phyloP scores from a whole-genome alignment of 1,140 invertebrate genomes.

The Drosophila arizonae region DNA sequence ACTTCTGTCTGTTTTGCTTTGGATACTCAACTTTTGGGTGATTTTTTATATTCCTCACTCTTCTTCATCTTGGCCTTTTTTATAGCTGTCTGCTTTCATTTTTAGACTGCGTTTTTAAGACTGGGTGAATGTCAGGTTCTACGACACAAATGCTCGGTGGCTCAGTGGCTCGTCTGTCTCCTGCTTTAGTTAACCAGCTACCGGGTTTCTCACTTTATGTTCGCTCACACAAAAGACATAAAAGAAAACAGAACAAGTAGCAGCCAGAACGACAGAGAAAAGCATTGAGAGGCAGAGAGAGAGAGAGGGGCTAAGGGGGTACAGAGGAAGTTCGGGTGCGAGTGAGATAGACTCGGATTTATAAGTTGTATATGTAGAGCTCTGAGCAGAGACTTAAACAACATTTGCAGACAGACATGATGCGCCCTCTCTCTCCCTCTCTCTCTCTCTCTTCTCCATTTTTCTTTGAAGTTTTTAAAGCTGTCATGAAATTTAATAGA shows the following conservation, averaged over 20 bases:
- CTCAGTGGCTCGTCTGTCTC: too few relatives aligned
- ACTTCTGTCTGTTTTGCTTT: conserved; percentile 70
- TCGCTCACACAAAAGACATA: conserved; percentile 45
- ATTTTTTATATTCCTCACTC: too few relatives aligned
- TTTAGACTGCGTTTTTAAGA: conserved; percentile 71
- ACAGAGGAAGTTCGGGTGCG: background rate
- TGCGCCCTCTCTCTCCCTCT: background rate
- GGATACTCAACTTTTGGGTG: conserved; percentile 40
- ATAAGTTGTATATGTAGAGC: conserved; percentile 23
- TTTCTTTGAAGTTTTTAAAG: conserved; percentile 48
- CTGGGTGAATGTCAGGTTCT: conserved; percentile 76
- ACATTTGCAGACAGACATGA: conserved; percentile 20
- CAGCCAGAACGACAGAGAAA: background rate
- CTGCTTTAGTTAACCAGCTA: background rate
- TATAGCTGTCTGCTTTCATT: conserved; percentile 73
- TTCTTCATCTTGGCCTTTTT: conserved; percentile 31
- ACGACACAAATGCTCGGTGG: conserved; percentile 24
- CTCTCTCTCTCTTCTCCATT: background rate
- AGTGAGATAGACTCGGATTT: background rate
- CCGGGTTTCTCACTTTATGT: conserved; percentile 67
- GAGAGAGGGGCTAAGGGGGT: too few relatives aligned
- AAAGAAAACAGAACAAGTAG: conserved; percentile 1
- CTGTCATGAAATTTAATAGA: conserved; percentile 69
- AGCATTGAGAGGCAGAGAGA: background rate
- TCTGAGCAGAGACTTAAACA: conserved; percentile 34